Conservation (phyloP, 2,888 invertebrate species). For the Gastracanthus pulcherrimus region DNA sequence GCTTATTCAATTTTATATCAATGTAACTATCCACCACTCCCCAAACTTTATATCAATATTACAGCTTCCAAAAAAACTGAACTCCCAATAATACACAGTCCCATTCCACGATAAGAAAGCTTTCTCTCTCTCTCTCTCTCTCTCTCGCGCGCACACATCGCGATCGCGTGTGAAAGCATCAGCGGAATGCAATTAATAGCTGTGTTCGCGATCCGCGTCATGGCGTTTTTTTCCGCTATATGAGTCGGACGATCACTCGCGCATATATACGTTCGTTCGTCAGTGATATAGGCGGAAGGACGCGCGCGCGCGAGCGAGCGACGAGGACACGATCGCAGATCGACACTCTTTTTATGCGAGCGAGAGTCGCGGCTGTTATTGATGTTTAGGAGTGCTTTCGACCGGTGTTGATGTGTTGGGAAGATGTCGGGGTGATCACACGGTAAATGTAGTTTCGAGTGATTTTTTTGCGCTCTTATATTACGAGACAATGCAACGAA, state of each 20-base stretch:
- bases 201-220: constrained; percentile 64
- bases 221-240: constrained; percentile 64
- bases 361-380: background rate
- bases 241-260: constrained; percentile 49
- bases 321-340: background rate
- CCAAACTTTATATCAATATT: no score
- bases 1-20: no score
- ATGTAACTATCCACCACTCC: no score
- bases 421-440: no score
- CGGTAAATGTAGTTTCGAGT: no score
- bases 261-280: no score
- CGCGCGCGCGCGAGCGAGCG: background rate
- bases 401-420: no score
- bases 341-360: background rate
- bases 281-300: constrained; percentile 43
- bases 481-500: no score
- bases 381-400: no score
- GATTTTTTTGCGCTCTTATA: no score
- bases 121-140: background rate
- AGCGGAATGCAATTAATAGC: constrained; percentile 45
- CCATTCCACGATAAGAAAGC: background rate
- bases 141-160: background rate
- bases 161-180: background rate
- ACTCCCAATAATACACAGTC: background rate
- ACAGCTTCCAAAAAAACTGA: no score